A percentile compares a stretch with the other conserved stretches of the same genome.
Evolutionary conservation across 1,140 invertebrate genomes (phyloP).

Genomic region (Kradibia gibbosae): DNA sequence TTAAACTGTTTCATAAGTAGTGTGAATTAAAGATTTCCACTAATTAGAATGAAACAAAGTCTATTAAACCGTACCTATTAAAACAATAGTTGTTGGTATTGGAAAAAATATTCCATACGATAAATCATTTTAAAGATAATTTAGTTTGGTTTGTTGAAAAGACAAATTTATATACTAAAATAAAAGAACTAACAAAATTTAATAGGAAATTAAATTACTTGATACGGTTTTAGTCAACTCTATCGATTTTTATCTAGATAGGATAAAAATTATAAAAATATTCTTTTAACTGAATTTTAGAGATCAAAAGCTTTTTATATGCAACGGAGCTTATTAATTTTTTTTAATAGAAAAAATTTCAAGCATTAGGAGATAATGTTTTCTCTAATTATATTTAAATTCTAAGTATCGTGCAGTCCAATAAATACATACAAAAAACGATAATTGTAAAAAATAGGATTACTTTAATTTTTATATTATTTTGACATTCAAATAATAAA

Average conservation of each 20-base stretch:
- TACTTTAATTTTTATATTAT: too few species aligned
- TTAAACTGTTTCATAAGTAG: background rate
- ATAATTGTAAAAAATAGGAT: too few species aligned
- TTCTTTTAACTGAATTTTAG: background rate
- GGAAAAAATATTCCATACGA: too few species aligned
- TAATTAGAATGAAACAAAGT: too few species aligned
- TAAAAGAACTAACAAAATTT: too few species aligned
- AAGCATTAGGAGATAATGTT: background rate
- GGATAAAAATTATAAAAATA: background rate
- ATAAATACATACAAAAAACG: too few species aligned
- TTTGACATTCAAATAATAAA: too few species aligned
- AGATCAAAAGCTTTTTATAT: background rate
- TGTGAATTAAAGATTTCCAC: too few species aligned
- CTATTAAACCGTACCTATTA: too few species aligned
- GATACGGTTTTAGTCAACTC: background rate
- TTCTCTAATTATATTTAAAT: background rate
- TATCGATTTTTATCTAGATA: background rate
- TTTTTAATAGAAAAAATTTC: background rate
- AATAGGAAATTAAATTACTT: background rate
- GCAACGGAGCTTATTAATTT: too few species aligned
- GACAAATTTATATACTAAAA: background rate
- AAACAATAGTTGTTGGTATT: too few species aligned
- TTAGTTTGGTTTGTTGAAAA: background rate
- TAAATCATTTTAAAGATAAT: background rate
- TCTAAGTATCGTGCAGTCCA: background rate